Base-by-base conservation (phyloP, 2,888 invertebrate genomes). In the Caenorhabditis imperialis region DNA sequence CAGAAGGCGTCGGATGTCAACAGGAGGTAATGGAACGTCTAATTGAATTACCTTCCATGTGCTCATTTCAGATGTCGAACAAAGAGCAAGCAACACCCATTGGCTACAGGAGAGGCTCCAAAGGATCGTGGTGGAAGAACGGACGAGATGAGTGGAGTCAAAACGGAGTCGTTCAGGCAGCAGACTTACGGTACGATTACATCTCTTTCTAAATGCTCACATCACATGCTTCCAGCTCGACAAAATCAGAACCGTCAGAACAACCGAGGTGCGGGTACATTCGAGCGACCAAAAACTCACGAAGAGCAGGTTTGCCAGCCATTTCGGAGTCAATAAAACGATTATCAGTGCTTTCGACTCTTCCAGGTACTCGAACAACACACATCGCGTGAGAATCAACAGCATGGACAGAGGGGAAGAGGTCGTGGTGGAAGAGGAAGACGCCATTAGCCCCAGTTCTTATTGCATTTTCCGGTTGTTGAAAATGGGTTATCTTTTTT, bases 81-180 rank as follows among this genome's bases (percentile, higher is more conserved):
- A 20, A 72, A 61, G 44, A 63, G 57, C n/a, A 58, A 38, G n/a
- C 58, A 54, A 20, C 78, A 78, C 44, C 81, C 81, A 23, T 16
- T 67, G 12, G 69, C 73, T 6, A 16, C 27, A 22, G 61, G 47
- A 6, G 72, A 61, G 0, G 67, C 69, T 18, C 78, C 81, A 6
- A 62, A 69, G 27, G 81, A 81, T 51, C 40, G 81, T 37, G 81
- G 81, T 20, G 81, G 81, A 0, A 20, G 81, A 23, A 81, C 78
- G 1, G 54, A 51, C 7, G 75, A 73, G 23, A 61, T 72, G 54
- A 18, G 10, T 40, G 61, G 58, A 27, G 55, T 63, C 14, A 45
- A 53, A 33, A 54, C 60, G 12, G 69, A 75, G 35, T 30, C 70
- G 4, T 71, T 71, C 51, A 51, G 47, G 14, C 37, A 58, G 8